Conservation (phyloP, 2,888 invertebrate genomes). For the Lasioglossum lativentre region DNA sequence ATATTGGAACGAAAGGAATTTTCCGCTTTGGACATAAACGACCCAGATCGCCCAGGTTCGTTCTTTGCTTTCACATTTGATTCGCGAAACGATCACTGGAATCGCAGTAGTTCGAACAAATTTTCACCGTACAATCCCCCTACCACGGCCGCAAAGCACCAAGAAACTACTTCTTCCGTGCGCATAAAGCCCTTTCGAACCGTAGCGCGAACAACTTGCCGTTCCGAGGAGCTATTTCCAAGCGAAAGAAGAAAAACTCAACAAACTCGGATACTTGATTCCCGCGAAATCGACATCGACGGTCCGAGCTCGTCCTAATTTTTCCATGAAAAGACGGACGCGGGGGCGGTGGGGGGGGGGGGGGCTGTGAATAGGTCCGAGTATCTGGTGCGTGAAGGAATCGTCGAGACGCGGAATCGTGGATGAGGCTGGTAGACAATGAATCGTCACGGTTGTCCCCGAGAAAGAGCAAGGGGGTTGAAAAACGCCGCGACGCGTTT, state of each 20-base stretch:
- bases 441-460: constrained; percentile 39
- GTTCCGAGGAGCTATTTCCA: not conserved
- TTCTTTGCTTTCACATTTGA: not conserved
- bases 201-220: not conserved
- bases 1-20: no score
- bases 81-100: not conserved
- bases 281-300: not conserved
- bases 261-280: not conserved
- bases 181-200: not conserved
- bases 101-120: not conserved
- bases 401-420: not conserved
- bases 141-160: not conserved
- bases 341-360: no score
- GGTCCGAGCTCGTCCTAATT: constrained; percentile 8
- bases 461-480: constrained; percentile 6
- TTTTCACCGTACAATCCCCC: not conserved
- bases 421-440: not conserved
- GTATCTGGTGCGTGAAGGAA: constrained; percentile 53
- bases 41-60: not conserved
- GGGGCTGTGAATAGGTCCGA: constrained; percentile 21
- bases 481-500: constrained; percentile 30
- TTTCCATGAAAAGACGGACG: constrained; percentile 17
- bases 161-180: not conserved
- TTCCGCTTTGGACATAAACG: no score
- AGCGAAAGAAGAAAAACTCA: not conserved